Evolutionary conservation across 2,113 vertebrate genomes (phyloP), one percentile per base, ranked within the genome.

Genomic region (Myiagra hebetior): DNA sequence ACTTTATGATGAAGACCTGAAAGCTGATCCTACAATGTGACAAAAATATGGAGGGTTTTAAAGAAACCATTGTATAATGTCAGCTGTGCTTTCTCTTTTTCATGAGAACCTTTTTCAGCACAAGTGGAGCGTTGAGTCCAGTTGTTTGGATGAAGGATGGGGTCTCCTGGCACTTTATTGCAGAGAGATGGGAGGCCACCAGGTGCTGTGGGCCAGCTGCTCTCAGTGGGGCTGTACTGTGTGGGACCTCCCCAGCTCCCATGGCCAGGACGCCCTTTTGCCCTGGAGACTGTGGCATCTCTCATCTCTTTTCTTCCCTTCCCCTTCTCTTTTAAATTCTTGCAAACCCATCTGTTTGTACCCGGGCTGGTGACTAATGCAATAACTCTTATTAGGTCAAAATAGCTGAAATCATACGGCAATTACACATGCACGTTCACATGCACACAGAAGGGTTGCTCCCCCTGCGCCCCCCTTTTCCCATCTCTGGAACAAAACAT

Each of bases 401-500:
- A 96, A 97, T 93, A 96, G 95, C 97, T 98, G 97, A 97, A 98
- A 95, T 98, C 97, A 98, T 91, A 76, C 4, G 15, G 87, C 93
- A 97, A 89, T 98, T 95, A 95, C 68, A 95, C 85, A 96, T 82
- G 78, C 88, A 85, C 21, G 10, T 77, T 95, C 65, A 94, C 89
- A 95, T 82, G 80, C 88, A 87, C 41, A 59, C 83, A 86, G 94
- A 96, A 89, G 89, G 82, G 84, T 56, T 96, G 77, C 84, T 82
- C 53, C 39, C 16, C 42, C 27, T 27, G 2, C 0, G 1, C 46
- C 85, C 96, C 74, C 68, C 83, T 92, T 74, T 86, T 80, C 64
- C 60, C 56, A 74, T 86, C 76, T 93, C 78, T 96, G 96, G 96
- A 98, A 98, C 97, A 98, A 98, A 98, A 98, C 95, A 94, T 97